Conservation (phyloP, 2,797 vertebrate species). For the Hemitrygon akajei region DNA sequence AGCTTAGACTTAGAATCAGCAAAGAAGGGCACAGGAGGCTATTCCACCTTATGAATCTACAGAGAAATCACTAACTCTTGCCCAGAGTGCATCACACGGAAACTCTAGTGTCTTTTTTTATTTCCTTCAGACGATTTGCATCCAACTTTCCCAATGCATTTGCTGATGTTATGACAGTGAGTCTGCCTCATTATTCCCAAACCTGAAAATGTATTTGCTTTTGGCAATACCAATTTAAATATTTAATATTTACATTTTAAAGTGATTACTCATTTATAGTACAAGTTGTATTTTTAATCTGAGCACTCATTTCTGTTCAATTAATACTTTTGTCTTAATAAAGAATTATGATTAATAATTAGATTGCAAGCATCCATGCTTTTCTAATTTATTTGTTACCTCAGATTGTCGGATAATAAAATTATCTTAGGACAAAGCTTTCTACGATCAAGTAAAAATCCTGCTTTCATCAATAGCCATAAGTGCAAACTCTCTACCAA, state of each 20-base stretch:
- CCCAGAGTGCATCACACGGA: background rate
- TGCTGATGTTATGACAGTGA: background rate
- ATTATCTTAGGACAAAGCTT: background rate
- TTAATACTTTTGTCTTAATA: background rate
- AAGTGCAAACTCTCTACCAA: background rate
- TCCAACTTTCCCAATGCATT: background rate
- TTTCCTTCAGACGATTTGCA: background rate
- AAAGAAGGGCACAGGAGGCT: too few species aligned
- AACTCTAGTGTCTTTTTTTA: background rate
- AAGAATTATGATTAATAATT: constrained; percentile 15
- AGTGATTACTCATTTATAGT: background rate
- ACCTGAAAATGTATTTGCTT: background rate
- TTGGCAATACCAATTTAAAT: background rate
- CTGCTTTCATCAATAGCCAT: too few species aligned
- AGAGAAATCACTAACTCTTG: background rate
- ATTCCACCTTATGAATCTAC: too few species aligned
- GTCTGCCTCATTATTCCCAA: background rate
- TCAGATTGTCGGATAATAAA: background rate
- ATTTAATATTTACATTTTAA: background rate
- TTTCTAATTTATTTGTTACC: background rate
- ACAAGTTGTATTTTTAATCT: background rate
- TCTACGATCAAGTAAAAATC: too few species aligned
- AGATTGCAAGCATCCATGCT: background rate
- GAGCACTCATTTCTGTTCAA: background rate
- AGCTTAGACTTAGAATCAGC: background rate